Base-by-base conservation (phyloP, 2,797 vertebrate genomes). In the Anguilla megastoma region DNA sequence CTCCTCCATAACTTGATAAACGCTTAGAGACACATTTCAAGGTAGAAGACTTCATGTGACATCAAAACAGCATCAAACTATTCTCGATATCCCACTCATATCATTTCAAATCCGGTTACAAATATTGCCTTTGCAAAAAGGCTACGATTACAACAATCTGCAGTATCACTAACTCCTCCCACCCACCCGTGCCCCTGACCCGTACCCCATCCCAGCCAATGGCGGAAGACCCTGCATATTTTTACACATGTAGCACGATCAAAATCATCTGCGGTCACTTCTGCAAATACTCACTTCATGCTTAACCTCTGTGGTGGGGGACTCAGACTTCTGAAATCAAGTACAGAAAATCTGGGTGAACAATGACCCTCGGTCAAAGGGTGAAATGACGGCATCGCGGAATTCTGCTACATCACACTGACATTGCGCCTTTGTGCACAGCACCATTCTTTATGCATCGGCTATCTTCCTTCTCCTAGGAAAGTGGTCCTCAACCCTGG, bases 311-410 rank as follows among this genome's bases (percentile, higher is more conserved):
- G 88, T 84, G 88, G 85, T 91, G 84, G 90, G 87, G 85, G 89
- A 85, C 83, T 91, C 90, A 91, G 86, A 91, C 87, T 88, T 91
- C 90, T 91, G 89, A 89, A 91, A 89, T 86, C 89, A 90, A 89
- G 87, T 89, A 90, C 89, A 90, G 86, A 88, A 86, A 88, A 88
- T 86, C 89, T 89, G 89, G 90, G 69, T 90, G 88, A 91, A 89
- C 63, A 88, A 85, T 74, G 79, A 85, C 30, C 82, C 83, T 88
- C 85, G 33, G 74, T 80, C 76, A 88, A 87, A 76, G 85, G 66
- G 21, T 41, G 66, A 50, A 88, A 86, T 86, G 21, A 69, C 63
- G 63, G 63, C 87, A 89, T 89, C 82, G 83, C 79, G 88, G 48
- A 27, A 45, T 60, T 86, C 82, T 48, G 54, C 48, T 87, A 52